phyloP scores from a whole-genome alignment of 2,113 vertebrate genomes.

The Tetrao urogallus region DNA sequence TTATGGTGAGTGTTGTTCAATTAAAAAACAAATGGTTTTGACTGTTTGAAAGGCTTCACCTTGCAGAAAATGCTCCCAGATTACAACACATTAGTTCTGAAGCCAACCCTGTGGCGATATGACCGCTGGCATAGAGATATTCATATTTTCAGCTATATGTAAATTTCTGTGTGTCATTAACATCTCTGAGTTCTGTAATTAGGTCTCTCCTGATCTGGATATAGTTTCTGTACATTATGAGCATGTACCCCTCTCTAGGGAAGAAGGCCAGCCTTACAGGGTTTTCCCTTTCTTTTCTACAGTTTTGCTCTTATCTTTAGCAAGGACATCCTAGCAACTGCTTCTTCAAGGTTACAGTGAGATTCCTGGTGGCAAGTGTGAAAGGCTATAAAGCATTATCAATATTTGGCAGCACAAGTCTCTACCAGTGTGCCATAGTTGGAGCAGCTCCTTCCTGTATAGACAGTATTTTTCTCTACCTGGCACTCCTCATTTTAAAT shows the following conservation, averaged over 20 bases:
- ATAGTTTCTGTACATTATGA: conserved; percentile 71
- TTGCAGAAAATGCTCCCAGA: conserved; percentile 42
- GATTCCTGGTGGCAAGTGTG: not conserved
- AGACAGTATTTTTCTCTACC: not conserved
- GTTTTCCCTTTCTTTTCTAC: conserved; percentile 45
- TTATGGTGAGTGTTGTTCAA: conserved; percentile 28
- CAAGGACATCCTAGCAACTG: conserved; percentile 36
- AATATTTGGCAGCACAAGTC: not conserved
- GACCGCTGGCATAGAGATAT: conserved; percentile 75
- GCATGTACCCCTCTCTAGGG: conserved; percentile 59
- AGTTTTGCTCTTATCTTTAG: conserved; percentile 22
- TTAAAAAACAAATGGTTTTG: conserved; percentile 9
- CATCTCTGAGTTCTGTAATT: conserved; percentile 83
- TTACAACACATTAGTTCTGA: conserved; percentile 72
- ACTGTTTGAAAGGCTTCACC: conserved; percentile 36
- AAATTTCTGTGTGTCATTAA: conserved; percentile 85
- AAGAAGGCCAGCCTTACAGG: conserved; percentile 58
- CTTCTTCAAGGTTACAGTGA: conserved; percentile 23
- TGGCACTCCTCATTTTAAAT: not conserved
- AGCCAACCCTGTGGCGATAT: conserved; percentile 75
- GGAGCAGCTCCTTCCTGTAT: not conserved
- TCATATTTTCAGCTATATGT: conserved; percentile 80
- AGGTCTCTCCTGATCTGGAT: conserved; percentile 81
- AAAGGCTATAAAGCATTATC: not conserved
- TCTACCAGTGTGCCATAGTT: not conserved